Evolutionary conservation across 2,888 invertebrate species (phyloP), one percentile per base, ranked within the genome.

Genomic region (Dryomyza anilis): DNA sequence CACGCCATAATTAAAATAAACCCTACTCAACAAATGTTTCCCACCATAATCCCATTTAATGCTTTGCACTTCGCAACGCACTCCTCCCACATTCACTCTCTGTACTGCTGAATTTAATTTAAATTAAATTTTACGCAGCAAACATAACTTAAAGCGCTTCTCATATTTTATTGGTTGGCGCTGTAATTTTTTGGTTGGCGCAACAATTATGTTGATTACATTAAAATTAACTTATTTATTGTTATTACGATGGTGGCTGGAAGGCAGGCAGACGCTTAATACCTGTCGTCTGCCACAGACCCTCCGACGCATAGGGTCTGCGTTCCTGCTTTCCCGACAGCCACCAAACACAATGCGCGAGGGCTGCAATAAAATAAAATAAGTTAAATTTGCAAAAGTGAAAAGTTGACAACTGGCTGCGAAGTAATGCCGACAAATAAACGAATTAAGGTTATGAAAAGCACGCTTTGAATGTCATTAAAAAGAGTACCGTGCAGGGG

Each of bases 391-490:
- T 36, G 29, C 29, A 25, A 45, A 45, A 58, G 58, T 58, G 58
- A 52, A 57, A 52, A 58, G 50, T 58, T 58, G 64, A 64, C 64
- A 58, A 64, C 25, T 58, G 27, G 27, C 43, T 58, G 30, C n/a
- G 43, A 56, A 57, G 48, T 36, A 57, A 39, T 39, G 64, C 21
- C 58, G 25, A 43, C 64, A 64, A 64, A 59, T 64, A 64, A 64
- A 59, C 64, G 64, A 64, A 64, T 64, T 59, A 59, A 52, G 64
- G 19, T n/a, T 19, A 57, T 27, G 43, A n/a, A n/a, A n/a, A 29
- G 3, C 27, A 27, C 16, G 21, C 25, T 14, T 27, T 39, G 50
- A 12, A 23, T 52, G 12, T n/a, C 27, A 27, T 58, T 14, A 16
- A 45, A 58, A 46, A 43, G 45, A 33, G 33, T 36, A 21, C 33